These are phyloP conservation scores for Glaucidium brasilianum DNA, from an alignment of 2,113 vertebrate genomes.

Conservation along the genomic window DNA sequence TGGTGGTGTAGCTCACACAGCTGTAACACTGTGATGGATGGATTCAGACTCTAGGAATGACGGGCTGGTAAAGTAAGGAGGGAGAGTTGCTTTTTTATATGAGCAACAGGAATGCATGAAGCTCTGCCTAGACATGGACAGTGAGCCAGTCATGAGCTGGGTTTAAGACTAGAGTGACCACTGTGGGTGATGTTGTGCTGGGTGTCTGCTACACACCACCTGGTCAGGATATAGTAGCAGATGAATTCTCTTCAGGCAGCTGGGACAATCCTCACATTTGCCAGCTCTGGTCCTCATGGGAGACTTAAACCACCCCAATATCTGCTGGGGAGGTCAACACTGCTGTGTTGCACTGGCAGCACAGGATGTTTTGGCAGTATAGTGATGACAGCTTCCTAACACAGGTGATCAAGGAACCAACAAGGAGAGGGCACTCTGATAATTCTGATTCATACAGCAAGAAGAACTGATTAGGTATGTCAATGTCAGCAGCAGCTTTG, in stretches of 20 bases:
- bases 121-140: not conserved
- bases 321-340: not conserved
- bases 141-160: not conserved
- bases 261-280: not conserved
- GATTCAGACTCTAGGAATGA: not conserved
- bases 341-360: not conserved
- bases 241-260: not conserved
- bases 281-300: not conserved
- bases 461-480: not conserved
- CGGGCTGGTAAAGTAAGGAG: not conserved
- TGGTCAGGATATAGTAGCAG: not conserved
- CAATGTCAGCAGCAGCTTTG: not conserved
- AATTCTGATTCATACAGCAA: not conserved
- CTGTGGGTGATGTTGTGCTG: not conserved
- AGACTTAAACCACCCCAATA: not conserved
- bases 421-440: not conserved
- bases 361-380: not conserved
- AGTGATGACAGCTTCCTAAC: not conserved
- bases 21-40: not conserved
- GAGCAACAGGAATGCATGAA: not conserved
- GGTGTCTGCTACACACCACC: not conserved
- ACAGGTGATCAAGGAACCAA: not conserved
- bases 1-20: not conserved
- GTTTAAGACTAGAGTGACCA: not conserved
- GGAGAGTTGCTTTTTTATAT: not conserved